Conservation (phyloP, 2,888 invertebrate species). For the Ecdyonurus torrentis region DNA sequence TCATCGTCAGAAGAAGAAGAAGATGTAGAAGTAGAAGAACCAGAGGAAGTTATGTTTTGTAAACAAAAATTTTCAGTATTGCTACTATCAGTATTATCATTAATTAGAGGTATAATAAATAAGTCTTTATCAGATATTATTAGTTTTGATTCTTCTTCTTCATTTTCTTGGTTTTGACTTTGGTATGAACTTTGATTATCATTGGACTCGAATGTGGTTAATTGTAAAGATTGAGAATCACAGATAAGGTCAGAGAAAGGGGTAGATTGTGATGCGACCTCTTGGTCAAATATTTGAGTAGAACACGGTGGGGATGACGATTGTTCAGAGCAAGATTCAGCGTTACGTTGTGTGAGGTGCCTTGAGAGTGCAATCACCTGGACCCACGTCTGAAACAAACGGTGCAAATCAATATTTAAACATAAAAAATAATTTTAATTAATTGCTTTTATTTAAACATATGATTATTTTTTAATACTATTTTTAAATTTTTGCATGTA, state of each 20-base stretch:
- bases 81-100: neutral
- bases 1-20: too few species aligned
- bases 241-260: neutral
- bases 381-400: neutral
- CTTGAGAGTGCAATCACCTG: neutral
- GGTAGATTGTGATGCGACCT: neutral
- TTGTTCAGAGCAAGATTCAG: too few species aligned
- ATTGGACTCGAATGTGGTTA: too few species aligned
- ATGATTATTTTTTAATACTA: too few species aligned
- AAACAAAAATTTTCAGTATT: neutral
- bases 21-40: too few species aligned
- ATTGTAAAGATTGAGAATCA: neutral
- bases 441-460: too few species aligned
- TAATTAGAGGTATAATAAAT: neutral
- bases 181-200: too few species aligned
- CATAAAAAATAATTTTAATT: too few species aligned
- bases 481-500: too few species aligned
- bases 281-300: neutral
- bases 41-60: neutral
- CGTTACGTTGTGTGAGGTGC: neutral
- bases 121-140: neutral
- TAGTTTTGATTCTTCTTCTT: neutral
- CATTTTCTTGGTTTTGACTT: conserved; percentile 1
- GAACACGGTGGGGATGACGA: too few species aligned
- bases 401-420: neutral